phyloP scores from a whole-genome alignment of 2,888 invertebrate genomes.

The Physocephala rufipes region DNA sequence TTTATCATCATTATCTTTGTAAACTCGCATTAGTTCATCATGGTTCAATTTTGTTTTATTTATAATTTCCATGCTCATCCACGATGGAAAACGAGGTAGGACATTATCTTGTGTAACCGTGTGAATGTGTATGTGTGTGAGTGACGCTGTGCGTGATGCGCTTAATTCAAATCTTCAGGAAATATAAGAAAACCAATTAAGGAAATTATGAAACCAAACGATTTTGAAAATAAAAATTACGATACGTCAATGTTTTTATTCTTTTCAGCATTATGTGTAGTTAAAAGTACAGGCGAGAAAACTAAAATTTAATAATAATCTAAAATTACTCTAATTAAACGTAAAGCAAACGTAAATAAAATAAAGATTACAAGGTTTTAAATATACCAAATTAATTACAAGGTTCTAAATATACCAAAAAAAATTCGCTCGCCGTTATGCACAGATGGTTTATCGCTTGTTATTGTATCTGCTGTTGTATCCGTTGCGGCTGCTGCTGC shows the following conservation, averaged over 20 bases:
- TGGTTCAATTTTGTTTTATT: constrained; percentile 45
- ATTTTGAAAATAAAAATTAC: not conserved
- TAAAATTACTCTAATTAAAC: constrained; percentile 10
- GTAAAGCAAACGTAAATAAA: not conserved
- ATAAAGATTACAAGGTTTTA: not conserved
- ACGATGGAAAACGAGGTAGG: constrained; percentile 64
- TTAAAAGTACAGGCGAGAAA: not conserved
- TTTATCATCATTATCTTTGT: constrained; percentile 41
- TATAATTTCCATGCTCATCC: constrained; percentile 52
- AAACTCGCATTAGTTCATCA: constrained; percentile 47
- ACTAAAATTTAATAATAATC: not conserved
- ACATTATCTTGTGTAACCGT: constrained; percentile 52
- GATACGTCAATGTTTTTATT: not conserved
- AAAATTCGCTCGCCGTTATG: constrained; percentile 13
- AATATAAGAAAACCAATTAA: not conserved
- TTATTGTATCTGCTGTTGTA: constrained; percentile 26
- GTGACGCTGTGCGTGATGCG: constrained; percentile 35
- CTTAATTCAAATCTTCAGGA: not conserved
- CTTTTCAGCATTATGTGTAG: too few relatives aligned
- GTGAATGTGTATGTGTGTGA: constrained; percentile 40
- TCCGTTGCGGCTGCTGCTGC: constrained; percentile 24
- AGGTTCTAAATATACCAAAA: not conserved
- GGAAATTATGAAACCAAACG: too few relatives aligned
- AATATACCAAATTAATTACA: not conserved
- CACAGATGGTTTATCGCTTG: constrained; percentile 28